Base-by-base conservation (phyloP, 2,113 vertebrate species). In the Opisthocomus hoazin region DNA sequence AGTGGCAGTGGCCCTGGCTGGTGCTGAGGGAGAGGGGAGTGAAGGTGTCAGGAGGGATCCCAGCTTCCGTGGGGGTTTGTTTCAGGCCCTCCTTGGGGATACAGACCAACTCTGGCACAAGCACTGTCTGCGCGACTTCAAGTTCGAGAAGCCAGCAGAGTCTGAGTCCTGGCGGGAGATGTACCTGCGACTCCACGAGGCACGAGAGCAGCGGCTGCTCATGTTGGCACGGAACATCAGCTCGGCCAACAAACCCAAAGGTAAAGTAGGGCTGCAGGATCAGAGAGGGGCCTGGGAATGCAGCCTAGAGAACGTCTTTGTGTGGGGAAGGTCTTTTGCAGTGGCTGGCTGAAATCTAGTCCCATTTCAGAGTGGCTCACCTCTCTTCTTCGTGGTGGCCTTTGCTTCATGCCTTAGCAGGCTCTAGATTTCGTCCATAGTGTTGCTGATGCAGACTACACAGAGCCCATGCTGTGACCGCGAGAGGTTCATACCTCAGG, bases 81-180 rank as follows among this genome's bases (percentile, higher is more conserved):
- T 87, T 54, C 97, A 99, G 99, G 98, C 98, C 86, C 98, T 99
- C 75, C 98, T 98, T 15, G 99, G 99, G 97, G 99, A 99, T n/a
- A 99, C 99, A 0, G 99, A 99, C 84, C 99, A 99, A 12, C 98
- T 99, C 90, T 99, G 99, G 99, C 99, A 98, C 98, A 98, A 98
- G 92, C 99, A 99, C 80, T 99, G 99, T 95, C 96, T 98, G 80
- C 96, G 99, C n/a, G 99, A 99, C 97, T 99, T 99, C 94, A 99
- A 99, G 96, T 98, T 98, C 0, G 98, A 99, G 95, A 92, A 98
- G 65, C 99, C 99, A 9, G 99, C 99, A 66, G 99, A 99, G 88
- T 99, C 98, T 20, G 99, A 99, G 97, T 99, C 99, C 1, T 99
- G 99, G 99, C 96, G 99, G 95, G 99, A 99, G 89, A 97, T 99